Evolutionary conservation across 2,113 vertebrate genomes (phyloP).

Genomic region (Corythornis vintsioides): DNA sequence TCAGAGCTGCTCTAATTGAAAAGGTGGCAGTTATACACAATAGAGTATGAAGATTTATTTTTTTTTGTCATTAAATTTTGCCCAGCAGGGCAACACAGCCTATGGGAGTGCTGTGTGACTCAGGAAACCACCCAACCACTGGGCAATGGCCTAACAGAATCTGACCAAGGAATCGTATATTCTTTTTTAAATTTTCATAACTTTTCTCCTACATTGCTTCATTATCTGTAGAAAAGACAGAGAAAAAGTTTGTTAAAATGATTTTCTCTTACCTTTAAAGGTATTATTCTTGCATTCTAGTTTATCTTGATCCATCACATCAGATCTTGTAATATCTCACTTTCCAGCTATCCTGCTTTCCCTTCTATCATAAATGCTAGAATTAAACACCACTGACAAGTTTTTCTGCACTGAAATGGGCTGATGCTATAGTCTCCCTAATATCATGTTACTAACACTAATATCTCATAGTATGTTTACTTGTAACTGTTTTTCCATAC

Average conservation of each 20-base stretch:
- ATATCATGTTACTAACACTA: neutral
- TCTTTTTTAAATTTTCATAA: no score
- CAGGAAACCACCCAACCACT: rapidly evolving
- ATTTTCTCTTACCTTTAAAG: neutral
- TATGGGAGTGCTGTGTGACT: neutral
- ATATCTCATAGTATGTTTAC: neutral
- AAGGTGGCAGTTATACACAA: neutral
- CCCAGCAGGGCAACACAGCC: neutral
- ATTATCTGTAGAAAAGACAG: neutral
- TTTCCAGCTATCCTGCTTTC: neutral
- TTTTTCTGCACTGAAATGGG: neutral
- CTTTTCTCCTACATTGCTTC: neutral
- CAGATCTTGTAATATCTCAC: neutral
- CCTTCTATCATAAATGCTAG: neutral
- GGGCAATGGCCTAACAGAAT: neutral
- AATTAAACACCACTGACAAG: neutral
- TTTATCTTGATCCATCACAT: neutral
- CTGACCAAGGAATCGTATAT: neutral
- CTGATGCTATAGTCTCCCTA: neutral
- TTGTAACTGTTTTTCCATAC: neutral
- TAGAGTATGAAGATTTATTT: neutral
- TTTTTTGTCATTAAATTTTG: neutral
- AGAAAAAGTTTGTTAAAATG: neutral
- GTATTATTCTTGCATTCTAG: neutral
- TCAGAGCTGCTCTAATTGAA: neutral